Evolutionary conservation across 2,113 vertebrate genomes (phyloP).

Genomic region (Indicator indicator): DNA sequence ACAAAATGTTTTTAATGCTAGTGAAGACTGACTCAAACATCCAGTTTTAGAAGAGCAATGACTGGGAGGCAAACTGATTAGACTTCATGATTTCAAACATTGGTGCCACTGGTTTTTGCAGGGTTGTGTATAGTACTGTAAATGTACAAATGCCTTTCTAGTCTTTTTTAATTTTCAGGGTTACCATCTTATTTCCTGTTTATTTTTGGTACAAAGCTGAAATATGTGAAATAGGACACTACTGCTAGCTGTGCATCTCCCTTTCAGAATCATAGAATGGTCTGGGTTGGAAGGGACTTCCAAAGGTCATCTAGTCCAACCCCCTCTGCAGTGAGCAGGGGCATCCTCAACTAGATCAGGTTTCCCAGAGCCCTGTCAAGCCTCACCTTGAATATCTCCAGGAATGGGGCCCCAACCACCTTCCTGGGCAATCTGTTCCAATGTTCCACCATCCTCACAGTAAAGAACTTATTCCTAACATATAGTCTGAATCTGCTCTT

Average conservation of each 20-base stretch:
- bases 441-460: no score
- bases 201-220: background rate
- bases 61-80: background rate
- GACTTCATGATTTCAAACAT: background rate
- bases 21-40: background rate
- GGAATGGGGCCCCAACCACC: no score
- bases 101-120: background rate
- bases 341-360: no score
- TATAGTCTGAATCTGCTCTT: no score
- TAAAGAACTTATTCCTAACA: no score
- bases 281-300: no score
- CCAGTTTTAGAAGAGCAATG: background rate
- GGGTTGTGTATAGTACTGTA: background rate
- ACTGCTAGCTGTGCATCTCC: background rate
- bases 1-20: background rate
- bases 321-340: no score
- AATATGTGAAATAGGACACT: background rate
- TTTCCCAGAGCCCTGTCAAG: no score
- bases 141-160: background rate
- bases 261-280: background rate
- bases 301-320: no score
- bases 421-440: no score
- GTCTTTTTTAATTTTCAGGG: background rate
- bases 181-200: background rate
- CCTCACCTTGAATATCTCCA: no score